Base-by-base conservation (phyloP, 2,888 invertebrate species). In the Gymnosoma rotundatum region DNA sequence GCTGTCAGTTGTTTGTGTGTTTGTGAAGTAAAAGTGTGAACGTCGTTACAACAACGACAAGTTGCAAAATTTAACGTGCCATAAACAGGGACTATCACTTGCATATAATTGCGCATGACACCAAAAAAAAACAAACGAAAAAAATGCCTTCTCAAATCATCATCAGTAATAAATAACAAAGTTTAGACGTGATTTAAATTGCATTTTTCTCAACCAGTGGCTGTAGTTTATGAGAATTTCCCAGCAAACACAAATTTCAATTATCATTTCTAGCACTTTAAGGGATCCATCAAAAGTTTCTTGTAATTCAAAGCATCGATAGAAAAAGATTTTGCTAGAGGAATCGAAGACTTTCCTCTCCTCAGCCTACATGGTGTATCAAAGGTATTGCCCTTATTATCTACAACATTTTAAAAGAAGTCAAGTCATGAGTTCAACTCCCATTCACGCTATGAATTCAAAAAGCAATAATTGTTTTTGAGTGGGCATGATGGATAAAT, bases 101-200 rank as follows among this genome's bases (percentile, higher is more conserved):
- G 81, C 75, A 75, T 78, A 78, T 78, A 84, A 84, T 84, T 84
- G 83, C 63, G 66, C 61, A 73, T 78, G 72, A 78, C 52, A 78
- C 70, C 67, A n/a, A 60, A 50, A 18, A 72, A 66, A 50, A 32
- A 50, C 0, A 9, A 56, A 64, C 72, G 72, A 74, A 60, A n/a
- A n/a, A n/a, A n/a, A n/a, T n/a, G n/a, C 45, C 61, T 81, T 58
- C 75, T 82, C 75, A 86, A 78, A 80, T 83, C 78, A 70, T 79
- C 66, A 38, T 36, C 70, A 69, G 85, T 82, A 76, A 87, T 87
- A 87, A 87, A 87, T 87, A 76, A 87, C 85, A 66, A 56, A 69
- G 76, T 61, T 86, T 83, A 80, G 82, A 83, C 84, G 66, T 73
- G 78, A 78, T 69, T 81, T 84, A 78, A 81, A 70, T 84, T 76